Base-by-base conservation (phyloP, 2,888 invertebrate genomes). In the Parochlus steinenii region DNA sequence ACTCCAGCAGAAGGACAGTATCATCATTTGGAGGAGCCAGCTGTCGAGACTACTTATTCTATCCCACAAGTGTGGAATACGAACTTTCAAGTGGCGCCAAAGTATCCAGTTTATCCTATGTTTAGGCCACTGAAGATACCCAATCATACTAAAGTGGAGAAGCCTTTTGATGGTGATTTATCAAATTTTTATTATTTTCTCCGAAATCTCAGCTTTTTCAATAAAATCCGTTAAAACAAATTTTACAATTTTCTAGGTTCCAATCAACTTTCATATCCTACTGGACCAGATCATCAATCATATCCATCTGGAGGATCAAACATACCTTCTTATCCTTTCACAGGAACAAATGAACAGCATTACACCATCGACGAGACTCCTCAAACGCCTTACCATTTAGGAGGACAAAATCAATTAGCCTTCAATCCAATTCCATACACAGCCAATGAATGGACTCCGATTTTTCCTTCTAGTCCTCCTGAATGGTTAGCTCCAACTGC, bases 21-120 rank as follows among this genome's bases (percentile, higher is more conserved):
- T 44, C 51, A 56, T 22, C 51, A 53, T 14, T 7, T 3, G 37
- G 54, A 58, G 18, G 55, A 58, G 22, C 61, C 61, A 41, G 54
- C 62, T 5, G 53, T 69, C 14, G 70, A 71, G 44, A 70, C 71
- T 2, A 71, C 71, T 3, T 71, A 71, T 50, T 51, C 67, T 26
- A 64, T 66, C 42, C 60, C 67, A 19, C 58, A 57, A 43, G 49
- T 52, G 5, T 49, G 54, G 41, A 53, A 54, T 15, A 49, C 51
- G 42, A 42, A 30, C 39, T 40, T 47, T 41, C 46, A 46, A 20
- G 17, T 33, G 5, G 40, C 42, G 10, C 39, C 47, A 18, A 44
- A 48, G 8, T 12, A 28, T 19, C 50, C 53, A 33, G 45, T 46
- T 5, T 40, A 50, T 32, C 58, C 58, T 5, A 43, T 47, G 16